Evolutionary conservation across 2,888 invertebrate genomes (phyloP), one percentile per base, ranked within the genome.

Genomic region (Cryptus armator): DNA sequence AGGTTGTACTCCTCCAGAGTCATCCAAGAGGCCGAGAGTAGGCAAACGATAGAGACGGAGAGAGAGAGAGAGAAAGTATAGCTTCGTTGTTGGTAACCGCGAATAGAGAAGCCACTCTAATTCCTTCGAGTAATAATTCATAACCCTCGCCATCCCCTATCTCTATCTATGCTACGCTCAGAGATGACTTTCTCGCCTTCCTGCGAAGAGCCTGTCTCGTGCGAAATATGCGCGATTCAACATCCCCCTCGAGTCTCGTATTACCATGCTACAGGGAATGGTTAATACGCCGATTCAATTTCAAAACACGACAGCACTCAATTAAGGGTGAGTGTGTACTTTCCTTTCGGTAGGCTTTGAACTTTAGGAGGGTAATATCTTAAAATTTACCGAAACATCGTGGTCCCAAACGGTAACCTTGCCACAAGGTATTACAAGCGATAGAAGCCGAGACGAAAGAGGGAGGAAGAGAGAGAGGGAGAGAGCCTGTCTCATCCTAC

Each of bases 71-170:
- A 37, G 32, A 51, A 43, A 6, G 19, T 62, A 48, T 14, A 51
- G 12, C 37, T 48, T 16, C 77, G 29, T 70, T 12, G 68, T 62
- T 62, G 59, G 29, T 19, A 53, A 70, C 46, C 68, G 37, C 68
- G 48, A 76, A 51, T 56, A 78, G 68, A 32, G 48, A 70, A 59
- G 68, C 44, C 59, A 59, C 46, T 78, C 62, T 78, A 78, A 78
- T 78, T 78, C 68, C 78, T 78, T 68, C 16, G 19, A 32, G 78
- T 67, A 78, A 78, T 78, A 78, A 78, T 70, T 70, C 78, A 78
- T 70, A 78, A 78, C 78, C 68, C 70, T 32, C 16, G 53, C 46
- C 6, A 10, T 67, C 19, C 14, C 12, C 14, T n/a, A 29, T 14
- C 14, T 29, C 29, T 62, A 32, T 62, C 59, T 6, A 10, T 62